Evolutionary conservation across 2,113 vertebrate genomes (phyloP), one percentile per base, ranked within the genome.

Genomic region (Coptodon bakossiorum): DNA sequence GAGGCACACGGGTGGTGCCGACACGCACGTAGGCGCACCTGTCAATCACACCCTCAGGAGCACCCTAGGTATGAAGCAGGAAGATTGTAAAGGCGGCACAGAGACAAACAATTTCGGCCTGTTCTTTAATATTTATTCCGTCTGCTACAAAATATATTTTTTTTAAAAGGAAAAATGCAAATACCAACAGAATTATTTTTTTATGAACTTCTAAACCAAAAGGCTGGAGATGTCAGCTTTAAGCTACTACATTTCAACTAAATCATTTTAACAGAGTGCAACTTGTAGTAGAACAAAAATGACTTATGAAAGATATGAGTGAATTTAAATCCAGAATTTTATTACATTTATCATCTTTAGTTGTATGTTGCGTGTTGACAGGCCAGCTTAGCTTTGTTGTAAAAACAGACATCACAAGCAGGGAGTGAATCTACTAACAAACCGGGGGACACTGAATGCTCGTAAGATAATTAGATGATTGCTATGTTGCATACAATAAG

Each of bases 21-120:
- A 98, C 97, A 22, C 98, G 97, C 13, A 98, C 97, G 2, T 98
- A 98, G 85, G 95, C 52, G 31, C 98, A 98, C 84, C 98, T 97
- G 45, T 98, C 98, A 61, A 99, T 97, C 92, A 99, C 98, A 16
- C 98, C 98, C 90, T 97, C 97, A 0, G 97, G 97, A 66, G 97
- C 97, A 14, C 97, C 97, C 97, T 97, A 89, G 43, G 45, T 79
- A 78, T 43, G 17, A 13, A 84, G 59, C 14, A 54, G 17, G 16
- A 12, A 1, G 19, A 17, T 84, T 31, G 10, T 43, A 34, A 57
- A 34, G 14, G 68, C 1, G 14, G 71, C 43, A 29, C 6, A 76
- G 24, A 76, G 1, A 76, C 43, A 73, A 76, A 78, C 10, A 52
- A 34, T 34, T 52, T 45, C 1, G 1, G 6, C n/a, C 7, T 71